A percentile compares a stretch with the other conserved stretches of the same genome.
These are phyloP conservation scores for Caradrina clavipalpis DNA, from an alignment of 2,888 invertebrate species.

Conservation along the genomic window DNA sequence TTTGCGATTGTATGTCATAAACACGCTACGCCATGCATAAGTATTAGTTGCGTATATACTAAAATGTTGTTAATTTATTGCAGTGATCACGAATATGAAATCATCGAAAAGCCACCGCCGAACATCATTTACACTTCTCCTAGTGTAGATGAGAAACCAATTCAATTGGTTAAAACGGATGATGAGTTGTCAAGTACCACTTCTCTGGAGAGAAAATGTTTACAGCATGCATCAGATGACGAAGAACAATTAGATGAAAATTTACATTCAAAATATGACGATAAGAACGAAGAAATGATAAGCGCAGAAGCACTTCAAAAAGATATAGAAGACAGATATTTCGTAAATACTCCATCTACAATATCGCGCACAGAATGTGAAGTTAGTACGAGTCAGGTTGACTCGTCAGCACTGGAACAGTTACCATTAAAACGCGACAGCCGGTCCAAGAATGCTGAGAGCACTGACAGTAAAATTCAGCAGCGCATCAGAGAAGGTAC, in stretches of 20 bases:
- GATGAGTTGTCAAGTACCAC: slow-evolving; percentile 89
- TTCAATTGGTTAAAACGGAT: slow-evolving; percentile 80
- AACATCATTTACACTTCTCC: slow-evolving; percentile 83
- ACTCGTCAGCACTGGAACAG: slow-evolving; percentile 92
- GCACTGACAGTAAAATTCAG: slow-evolving; percentile 91
- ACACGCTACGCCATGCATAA: slow-evolving; percentile 2
- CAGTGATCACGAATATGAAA: slow-evolving; percentile 98
- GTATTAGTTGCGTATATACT: slow-evolving; percentile 12
- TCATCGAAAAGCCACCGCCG: slow-evolving; percentile 93
- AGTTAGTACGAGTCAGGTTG: slow-evolving; percentile 93
- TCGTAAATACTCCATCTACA: slow-evolving; percentile 91
- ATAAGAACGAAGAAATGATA: slow-evolving; percentile 76
- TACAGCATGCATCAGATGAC: slow-evolving; percentile 88
- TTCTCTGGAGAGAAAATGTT: slow-evolving; percentile 86
- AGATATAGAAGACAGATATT: slow-evolving; percentile 92
- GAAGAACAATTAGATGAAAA: slow-evolving; percentile 83
- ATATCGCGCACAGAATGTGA: slow-evolving; percentile 92
- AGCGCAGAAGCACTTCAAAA: slow-evolving; percentile 91
- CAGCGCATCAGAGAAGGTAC: slow-evolving; percentile 93
- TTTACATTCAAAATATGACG: slow-evolving; percentile 71
- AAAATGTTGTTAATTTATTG: slow-evolving; percentile 83
- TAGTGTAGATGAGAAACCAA: slow-evolving; percentile 81
- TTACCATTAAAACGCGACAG: slow-evolving; percentile 91
- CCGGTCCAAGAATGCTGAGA: slow-evolving; percentile 88
- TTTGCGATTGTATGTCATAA: slow-evolving; percentile 66